Percentiles rank a stretch among this genome's conserved stretches.
Evolutionary conservation across 2,797 vertebrate species (phyloP).

Genomic region (Iguana delicatissima): DNA sequence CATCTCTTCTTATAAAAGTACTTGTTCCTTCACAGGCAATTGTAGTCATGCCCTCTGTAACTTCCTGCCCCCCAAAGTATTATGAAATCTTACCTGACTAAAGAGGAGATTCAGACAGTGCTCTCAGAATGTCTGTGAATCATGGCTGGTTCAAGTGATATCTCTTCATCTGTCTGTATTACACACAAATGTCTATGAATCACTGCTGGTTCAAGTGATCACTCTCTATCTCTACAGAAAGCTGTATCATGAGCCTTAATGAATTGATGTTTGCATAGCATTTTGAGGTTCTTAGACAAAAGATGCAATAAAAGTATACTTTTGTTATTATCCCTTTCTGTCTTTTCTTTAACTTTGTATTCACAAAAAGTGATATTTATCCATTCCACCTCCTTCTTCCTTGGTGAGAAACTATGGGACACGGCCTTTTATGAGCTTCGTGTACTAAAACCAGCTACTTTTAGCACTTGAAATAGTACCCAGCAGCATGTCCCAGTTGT

Average conservation of each 20-base stretch:
- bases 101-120: neutral
- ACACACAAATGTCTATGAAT: neutral
- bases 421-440: neutral
- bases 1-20: neutral
- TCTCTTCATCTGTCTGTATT: neutral
- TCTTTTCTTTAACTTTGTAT: conserved; percentile 1
- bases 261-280: conserved; percentile 20
- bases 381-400: neutral
- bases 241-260: conserved; percentile 16
- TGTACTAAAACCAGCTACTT: conserved; percentile 17
- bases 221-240: neutral
- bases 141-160: neutral
- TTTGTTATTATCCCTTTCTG: conserved; percentile 7
- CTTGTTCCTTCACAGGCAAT: neutral
- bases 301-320: conserved; percentile 1
- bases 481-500: conserved; percentile 6
- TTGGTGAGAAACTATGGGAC: conserved; percentile 14
- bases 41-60: neutral
- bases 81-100: neutral
- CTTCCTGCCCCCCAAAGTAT: neutral
- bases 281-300: conserved; percentile 3
- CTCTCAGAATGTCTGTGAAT: neutral
- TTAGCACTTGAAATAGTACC: conserved; percentile 17
- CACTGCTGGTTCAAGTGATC: neutral
- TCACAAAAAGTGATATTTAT: conserved; percentile 12